Conservation (phyloP, 2,797 vertebrate genomes). For the Lindbergichthys nudifrons region DNA sequence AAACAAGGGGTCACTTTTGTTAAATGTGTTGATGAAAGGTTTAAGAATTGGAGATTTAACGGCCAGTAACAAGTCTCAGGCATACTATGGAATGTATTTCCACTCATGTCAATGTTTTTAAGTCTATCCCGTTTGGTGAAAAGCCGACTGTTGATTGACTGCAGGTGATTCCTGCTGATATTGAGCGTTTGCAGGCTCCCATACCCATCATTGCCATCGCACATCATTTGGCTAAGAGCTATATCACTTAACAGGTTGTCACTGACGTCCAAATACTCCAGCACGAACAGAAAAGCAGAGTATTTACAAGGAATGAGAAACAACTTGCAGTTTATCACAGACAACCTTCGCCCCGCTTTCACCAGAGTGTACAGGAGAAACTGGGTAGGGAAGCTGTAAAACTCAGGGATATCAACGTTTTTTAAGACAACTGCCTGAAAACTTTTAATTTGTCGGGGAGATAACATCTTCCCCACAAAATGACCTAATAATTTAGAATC, state of each 20-base stretch:
- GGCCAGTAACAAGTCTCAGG: slow-evolving; percentile 80
- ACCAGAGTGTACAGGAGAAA: not conserved
- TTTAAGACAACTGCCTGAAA: slow-evolving; percentile 58
- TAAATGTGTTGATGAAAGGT: slow-evolving; percentile 80
- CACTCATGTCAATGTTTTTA: slow-evolving; percentile 81
- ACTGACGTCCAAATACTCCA: slow-evolving; percentile 83
- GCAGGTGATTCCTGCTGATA: slow-evolving; percentile 74
- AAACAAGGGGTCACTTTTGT: slow-evolving; percentile 41
- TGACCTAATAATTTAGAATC: slow-evolving; percentile 67
- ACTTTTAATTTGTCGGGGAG: not conserved
- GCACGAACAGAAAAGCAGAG: slow-evolving; percentile 27
- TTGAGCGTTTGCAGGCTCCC: slow-evolving; percentile 77
- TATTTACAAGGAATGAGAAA: slow-evolving; percentile 75
- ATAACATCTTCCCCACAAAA: rapidly evolving
- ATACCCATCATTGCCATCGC: slow-evolving; percentile 47
- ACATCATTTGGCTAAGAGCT: slow-evolving; percentile 71
- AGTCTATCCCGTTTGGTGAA: slow-evolving; percentile 67
- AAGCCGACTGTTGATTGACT: slow-evolving; percentile 58
- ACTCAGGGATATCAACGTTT: slow-evolving; percentile 56
- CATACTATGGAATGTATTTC: slow-evolving; percentile 73
- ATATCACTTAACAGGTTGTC: slow-evolving; percentile 78
- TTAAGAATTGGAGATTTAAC: slow-evolving; percentile 72
- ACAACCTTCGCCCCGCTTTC: slow-evolving; percentile 59
- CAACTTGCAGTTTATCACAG: slow-evolving; percentile 70
- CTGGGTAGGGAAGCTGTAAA: slow-evolving; percentile 74